Evolutionary conservation across 2,113 vertebrate species (phyloP), one percentile per base, ranked within the genome.

Genomic region (Apodemus sylvaticus): DNA sequence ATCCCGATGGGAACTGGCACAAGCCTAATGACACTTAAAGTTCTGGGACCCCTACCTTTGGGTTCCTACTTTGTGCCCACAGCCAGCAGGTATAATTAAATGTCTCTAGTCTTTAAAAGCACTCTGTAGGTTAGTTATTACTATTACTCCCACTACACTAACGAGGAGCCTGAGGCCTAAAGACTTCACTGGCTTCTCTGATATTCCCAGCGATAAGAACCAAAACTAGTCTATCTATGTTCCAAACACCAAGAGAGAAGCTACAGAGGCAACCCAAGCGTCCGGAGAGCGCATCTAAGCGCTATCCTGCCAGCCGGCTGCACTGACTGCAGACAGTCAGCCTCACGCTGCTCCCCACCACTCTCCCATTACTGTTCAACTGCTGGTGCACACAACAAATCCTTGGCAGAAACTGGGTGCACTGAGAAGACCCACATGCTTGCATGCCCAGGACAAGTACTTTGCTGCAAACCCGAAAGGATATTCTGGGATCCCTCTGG

Each of bases 51-150:
- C 81, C 13, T 1, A 36, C 22, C 87, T 39, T 22, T 70, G 55
- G 85, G 12, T 60, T 24, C 16, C 85, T 64, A 45, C 71, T 94
- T 42, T 94, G 79, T 89, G 48, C 45, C 48, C 81, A 94, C 31
- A 95, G 96, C 22, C 53, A 89, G 48, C 64, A 85, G 48, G n/a
- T 85, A 66, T 62, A 68, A 82, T 93, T 93, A 88, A 90, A 42
- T 73, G 73, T 68, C 89, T 86, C n/a, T 24, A 78, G 48, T 55
- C 71, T 81, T 93, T 93, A 93, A 36, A 87, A 87, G 91, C 26
- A 92, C 36, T 48, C 70, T 81, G n/a, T 53, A 79, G 58, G n/a
- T 66, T 83, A 95, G 82, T 70, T 78, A 89, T 68, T 64, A 70
- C 45, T 76, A 83, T 71, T 76, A 79, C 45, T 64, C 55, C 70